Evolutionary conservation across 2,888 invertebrate species (phyloP).

Genomic region (Platerodrilus igneus): DNA sequence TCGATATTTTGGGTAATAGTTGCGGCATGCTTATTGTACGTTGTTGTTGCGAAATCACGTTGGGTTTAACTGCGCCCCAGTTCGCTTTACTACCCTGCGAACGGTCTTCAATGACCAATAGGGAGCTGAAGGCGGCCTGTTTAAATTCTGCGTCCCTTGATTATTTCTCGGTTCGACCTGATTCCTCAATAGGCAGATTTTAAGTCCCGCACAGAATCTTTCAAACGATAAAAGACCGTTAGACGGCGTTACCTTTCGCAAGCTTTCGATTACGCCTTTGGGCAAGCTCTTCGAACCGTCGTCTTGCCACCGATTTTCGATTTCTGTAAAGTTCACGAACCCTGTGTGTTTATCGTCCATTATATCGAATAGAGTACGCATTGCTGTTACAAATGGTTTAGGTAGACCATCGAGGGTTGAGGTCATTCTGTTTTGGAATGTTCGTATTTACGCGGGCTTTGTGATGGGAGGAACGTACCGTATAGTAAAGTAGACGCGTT

Average conservation of each 20-base stretch:
- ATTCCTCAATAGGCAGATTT: conserved; percentile 78
- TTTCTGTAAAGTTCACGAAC: conserved; percentile 76
- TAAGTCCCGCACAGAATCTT: conserved; percentile 87
- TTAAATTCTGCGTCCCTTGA: conserved; percentile 32
- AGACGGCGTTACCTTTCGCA: conserved; percentile 85
- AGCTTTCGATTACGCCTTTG: conserved; percentile 81
- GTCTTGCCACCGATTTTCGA: conserved; percentile 89
- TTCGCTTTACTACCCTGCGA: too few relatives aligned
- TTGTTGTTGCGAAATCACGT: conserved; percentile 64
- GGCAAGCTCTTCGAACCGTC: conserved; percentile 81
- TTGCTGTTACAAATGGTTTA: conserved; percentile 83
- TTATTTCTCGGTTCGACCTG: conserved; percentile 55
- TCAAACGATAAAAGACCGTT: conserved; percentile 85
- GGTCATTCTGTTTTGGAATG: too few relatives aligned
- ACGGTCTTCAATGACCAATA: conserved; percentile 68
- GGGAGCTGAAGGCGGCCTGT: conserved; percentile 76
- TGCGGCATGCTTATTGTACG: conserved; percentile 81
- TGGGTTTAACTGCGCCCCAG: conserved; percentile 59
- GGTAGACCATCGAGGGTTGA: conserved; percentile 76
- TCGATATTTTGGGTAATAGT: conserved; percentile 52
- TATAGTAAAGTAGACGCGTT: too few relatives aligned
- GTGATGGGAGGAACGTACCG: too few relatives aligned
- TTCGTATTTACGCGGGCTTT: too few relatives aligned
- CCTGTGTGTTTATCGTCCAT: conserved; percentile 89
- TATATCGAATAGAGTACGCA: conserved; percentile 91